phyloP scores from a whole-genome alignment of 2,113 vertebrate genomes.

The Xiphophorus couchianus region DNA sequence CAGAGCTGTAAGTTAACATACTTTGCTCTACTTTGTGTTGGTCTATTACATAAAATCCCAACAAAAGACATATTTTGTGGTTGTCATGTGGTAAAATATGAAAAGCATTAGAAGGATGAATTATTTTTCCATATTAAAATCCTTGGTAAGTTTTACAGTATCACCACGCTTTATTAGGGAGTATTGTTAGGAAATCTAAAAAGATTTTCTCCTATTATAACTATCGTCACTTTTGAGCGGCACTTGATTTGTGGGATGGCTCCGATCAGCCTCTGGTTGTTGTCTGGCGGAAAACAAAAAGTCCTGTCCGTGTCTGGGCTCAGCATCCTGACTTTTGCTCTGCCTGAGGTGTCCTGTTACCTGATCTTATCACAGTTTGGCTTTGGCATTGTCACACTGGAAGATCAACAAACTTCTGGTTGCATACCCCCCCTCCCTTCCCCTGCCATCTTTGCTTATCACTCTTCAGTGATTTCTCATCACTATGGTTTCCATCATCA shows the following conservation, averaged over 20 bases:
- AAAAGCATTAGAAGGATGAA: not conserved
- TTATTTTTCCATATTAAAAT: not conserved
- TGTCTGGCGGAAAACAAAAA: conserved; percentile 43
- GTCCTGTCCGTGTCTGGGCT: conserved; percentile 25
- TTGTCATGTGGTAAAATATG: not conserved
- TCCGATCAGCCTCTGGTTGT: conserved; percentile 64
- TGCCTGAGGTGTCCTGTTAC: conserved; percentile 62
- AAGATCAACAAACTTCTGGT: conserved; percentile 80
- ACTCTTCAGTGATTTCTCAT: conserved; percentile 55
- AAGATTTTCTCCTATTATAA: not conserved
- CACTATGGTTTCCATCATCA: conserved; percentile 54
- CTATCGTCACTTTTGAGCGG: not conserved
- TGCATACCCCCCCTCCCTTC: conserved; percentile 75
- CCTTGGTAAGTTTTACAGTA: not conserved
- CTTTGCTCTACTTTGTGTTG: not conserved
- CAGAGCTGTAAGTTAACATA: not conserved
- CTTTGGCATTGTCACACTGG: conserved; percentile 79
- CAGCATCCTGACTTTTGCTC: conserved; percentile 54
- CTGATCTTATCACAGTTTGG: conserved; percentile 72
- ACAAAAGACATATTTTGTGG: not conserved
- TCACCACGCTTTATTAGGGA: not conserved
- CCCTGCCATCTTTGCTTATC: conserved; percentile 70
- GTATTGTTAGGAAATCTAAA: not conserved
- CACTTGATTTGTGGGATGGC: conserved; percentile 40
- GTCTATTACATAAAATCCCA: not conserved